Evolutionary conservation across 2,797 vertebrate species (phyloP).

Genomic region (Chromobotia macracanthus): DNA sequence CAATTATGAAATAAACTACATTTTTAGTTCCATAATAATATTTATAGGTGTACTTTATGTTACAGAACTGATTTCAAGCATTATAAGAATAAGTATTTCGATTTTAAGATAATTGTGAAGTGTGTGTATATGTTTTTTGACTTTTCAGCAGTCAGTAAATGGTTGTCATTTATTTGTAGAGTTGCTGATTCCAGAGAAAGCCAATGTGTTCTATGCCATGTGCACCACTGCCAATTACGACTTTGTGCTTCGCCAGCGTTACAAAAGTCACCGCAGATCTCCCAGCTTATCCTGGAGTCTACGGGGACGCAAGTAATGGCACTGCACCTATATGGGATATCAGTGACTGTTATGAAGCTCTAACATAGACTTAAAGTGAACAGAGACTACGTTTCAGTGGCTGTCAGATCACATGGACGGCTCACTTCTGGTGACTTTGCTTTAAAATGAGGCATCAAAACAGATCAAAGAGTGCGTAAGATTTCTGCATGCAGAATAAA

Average conservation of each 20-base stretch:
- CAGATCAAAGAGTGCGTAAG: background rate
- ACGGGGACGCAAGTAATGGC: constrained; percentile 65
- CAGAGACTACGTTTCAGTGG: no score
- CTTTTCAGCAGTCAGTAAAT: background rate
- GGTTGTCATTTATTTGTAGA: constrained; percentile 61
- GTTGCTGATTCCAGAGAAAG: constrained; percentile 86
- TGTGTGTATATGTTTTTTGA: no score
- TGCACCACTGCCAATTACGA: constrained; percentile 81
- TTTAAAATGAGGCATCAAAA: background rate
- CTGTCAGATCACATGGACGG: background rate
- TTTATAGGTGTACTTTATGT: background rate
- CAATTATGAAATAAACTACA: no score
- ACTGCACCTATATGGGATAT: background rate
- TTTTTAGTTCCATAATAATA: no score
- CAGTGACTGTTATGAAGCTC: constrained; percentile 9
- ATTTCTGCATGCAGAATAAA: background rate
- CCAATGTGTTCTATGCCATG: constrained; percentile 95
- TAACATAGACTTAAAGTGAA: no score
- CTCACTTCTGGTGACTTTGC: background rate
- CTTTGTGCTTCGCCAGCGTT: constrained; percentile 82
- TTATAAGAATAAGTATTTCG: no score
- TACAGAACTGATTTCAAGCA: no score
- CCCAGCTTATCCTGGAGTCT: constrained; percentile 63
- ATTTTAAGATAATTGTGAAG: no score
- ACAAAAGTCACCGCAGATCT: constrained; percentile 61